These are phyloP conservation scores for Noctua comes DNA, from an alignment of 2,888 invertebrate species.

Conservation along the genomic window DNA sequence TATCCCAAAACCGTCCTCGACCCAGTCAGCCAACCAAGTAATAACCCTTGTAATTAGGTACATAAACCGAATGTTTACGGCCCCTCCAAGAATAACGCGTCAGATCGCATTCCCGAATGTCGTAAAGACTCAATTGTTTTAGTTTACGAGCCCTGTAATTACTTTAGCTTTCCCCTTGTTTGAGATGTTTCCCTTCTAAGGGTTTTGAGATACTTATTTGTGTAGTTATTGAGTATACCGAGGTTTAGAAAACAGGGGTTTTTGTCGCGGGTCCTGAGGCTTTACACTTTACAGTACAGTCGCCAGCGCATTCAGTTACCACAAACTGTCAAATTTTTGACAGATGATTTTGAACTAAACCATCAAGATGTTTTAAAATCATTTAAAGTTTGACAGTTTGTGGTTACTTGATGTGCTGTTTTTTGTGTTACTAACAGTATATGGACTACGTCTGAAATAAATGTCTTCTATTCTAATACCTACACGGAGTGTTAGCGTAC, in stretches of 20 bases:
- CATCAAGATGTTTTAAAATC: no score
- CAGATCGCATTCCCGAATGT: constrained; percentile 56
- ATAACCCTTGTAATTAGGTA: constrained; percentile 67
- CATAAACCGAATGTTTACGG: constrained; percentile 67
- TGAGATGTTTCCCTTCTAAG: constrained; percentile 17
- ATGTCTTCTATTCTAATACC: no score
- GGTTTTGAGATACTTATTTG: constrained; percentile 7
- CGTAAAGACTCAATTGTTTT: constrained; percentile 68
- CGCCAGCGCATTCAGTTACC: no score
- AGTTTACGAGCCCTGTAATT: constrained; percentile 64
- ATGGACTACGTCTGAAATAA: no score
- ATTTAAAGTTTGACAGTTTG: no score
- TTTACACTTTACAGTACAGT: neutral
- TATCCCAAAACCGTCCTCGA: constrained; percentile 9
- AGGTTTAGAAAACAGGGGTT: neutral
- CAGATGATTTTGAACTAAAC: no score
- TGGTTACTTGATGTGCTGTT: no score
- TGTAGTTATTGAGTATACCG: neutral
- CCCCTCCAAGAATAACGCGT: constrained; percentile 57
- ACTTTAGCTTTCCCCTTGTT: constrained; percentile 48
- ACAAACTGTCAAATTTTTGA: no score
- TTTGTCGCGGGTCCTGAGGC: neutral
- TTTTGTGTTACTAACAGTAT: no score
- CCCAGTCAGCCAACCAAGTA: constrained; percentile 47
- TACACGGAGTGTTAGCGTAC: no score